Base-by-base conservation (phyloP, 2,113 vertebrate species). In the Mus pahari region DNA sequence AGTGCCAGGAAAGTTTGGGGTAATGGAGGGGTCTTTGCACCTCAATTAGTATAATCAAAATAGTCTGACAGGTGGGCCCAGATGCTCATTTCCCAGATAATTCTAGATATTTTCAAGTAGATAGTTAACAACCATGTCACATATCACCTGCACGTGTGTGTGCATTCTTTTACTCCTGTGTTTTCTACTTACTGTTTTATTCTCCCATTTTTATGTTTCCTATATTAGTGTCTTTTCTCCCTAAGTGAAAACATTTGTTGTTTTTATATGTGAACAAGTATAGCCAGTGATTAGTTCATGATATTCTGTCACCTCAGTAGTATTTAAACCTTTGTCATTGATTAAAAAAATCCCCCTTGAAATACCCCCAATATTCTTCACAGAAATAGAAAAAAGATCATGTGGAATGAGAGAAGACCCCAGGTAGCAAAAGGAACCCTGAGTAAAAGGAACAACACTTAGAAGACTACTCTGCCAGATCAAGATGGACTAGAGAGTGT, bases 241-340 rank as follows among this genome's bases (percentile, higher is more conserved):
- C 78, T 73, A 75, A 60, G 39, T 83, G 77, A 91, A 94, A 75
- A 86, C 14, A 60, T 45, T 71, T 70, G 33, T 74, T 84, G 36
- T 22, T 64, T 66, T 48, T 83, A 53, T 89, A 58, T 94, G 87
- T 88, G 92, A 53, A 16, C 79, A 95, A 62, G 58, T 90, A 73
- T 53, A 58, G 45, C 28, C 45, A 86, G 8, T 48, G 87, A 17
- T 62, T 91, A 48, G 11, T 79, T 94, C 66, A 45, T 55, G 28
- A 88, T 31, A 75, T 78, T 86, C 31, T 39, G 11, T 70, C 36
- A 20, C 58, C 31, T 17, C 42, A 68, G 53, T 81, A 71, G 22
- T 77, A n/a, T n/a, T 58, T 42, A 86, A 90, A 91, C 62, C 28
- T 83, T 94, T 89, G 87, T 74, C 5, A 68, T 16, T 87, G 24